Percentiles rank a stretch among this genome's conserved stretches.
phyloP scores from a whole-genome alignment of 2,888 invertebrate species.

The Merodon equestris region DNA sequence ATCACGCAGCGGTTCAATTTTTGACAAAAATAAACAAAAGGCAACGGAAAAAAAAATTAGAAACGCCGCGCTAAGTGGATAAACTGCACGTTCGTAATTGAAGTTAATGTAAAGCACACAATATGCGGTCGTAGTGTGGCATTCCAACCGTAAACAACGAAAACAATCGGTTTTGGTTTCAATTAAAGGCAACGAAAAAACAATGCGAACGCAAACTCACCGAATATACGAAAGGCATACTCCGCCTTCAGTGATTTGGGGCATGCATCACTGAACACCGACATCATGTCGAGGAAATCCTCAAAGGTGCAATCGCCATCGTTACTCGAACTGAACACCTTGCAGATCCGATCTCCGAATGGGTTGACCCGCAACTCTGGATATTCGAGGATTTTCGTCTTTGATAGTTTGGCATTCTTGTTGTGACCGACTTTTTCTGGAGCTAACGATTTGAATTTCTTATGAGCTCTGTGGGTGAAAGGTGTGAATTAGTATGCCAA shows the following conservation, averaged over 20 bases:
- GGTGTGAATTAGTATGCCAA: not conserved
- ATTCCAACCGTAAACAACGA: constrained; percentile 14
- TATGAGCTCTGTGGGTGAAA: constrained; percentile 85
- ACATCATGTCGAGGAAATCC: constrained; percentile 98
- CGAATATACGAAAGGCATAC: constrained; percentile 97
- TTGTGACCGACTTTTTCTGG: constrained; percentile 94
- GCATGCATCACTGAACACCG: constrained; percentile 94
- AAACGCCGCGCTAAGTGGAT: constrained; percentile 57
- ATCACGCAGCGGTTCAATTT: no score
- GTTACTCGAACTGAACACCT: constrained; percentile 92
- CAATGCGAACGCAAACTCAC: constrained; percentile 79
- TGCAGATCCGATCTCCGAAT: constrained; percentile 93
- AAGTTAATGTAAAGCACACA: no score
- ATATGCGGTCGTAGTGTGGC: not conserved
- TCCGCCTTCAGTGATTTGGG: constrained; percentile 95
- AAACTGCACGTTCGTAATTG: constrained; percentile 30
- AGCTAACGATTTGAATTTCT: constrained; percentile 92
- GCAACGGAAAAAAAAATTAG: no score
- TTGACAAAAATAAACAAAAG: constrained; percentile 4
- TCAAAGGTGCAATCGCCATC: constrained; percentile 96
- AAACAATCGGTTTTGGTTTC: constrained; percentile 34
- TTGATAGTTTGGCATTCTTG: constrained; percentile 91
- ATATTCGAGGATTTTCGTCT: constrained; percentile 90
- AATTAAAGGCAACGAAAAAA: constrained; percentile 35
- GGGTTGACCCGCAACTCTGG: constrained; percentile 94